A percentile compares a stretch with the other conserved stretches of the same genome.
phyloP scores from a whole-genome alignment of 2,888 invertebrate species.

The Cataglyphis cursor region DNA sequence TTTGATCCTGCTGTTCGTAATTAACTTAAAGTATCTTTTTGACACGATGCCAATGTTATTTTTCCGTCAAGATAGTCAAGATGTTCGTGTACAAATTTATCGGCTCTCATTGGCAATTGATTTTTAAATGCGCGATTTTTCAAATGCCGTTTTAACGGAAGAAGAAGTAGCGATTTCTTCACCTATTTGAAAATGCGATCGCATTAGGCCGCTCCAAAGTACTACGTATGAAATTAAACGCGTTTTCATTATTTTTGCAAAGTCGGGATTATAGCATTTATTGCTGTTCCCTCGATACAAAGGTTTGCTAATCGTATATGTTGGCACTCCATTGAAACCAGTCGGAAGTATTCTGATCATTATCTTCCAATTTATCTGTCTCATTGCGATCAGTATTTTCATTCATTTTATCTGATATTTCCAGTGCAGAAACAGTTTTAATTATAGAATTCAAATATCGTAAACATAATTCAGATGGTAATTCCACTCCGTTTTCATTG shows the following conservation, averaged over 20 bases:
- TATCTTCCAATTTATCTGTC: too few relatives aligned
- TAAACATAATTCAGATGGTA: too few relatives aligned
- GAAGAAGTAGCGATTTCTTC: conserved; percentile 63
- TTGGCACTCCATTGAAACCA: too few relatives aligned
- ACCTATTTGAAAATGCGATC: conserved; percentile 55
- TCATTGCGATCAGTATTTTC: too few relatives aligned
- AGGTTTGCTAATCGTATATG: neutral
- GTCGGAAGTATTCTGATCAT: too few relatives aligned
- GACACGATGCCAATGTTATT: conserved; percentile 62
- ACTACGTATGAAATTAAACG: conserved; percentile 59
- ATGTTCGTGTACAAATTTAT: conserved; percentile 65
- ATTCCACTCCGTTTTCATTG: too few relatives aligned
- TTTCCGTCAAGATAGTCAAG: conserved; percentile 64
- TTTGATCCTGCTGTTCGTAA: neutral
- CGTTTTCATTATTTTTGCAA: conserved; percentile 51
- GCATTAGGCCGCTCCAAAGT: conserved; percentile 67
- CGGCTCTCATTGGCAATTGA: conserved; percentile 62
- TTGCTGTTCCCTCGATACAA: conserved; percentile 49
- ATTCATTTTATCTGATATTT: too few relatives aligned
- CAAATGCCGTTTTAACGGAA: conserved; percentile 64
- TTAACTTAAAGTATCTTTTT: conserved; percentile 40
- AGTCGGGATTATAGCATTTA: conserved; percentile 61
- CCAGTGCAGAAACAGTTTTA: too few relatives aligned
- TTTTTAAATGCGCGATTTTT: conserved; percentile 56
- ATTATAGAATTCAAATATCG: too few relatives aligned